phyloP scores from a whole-genome alignment of 2,888 invertebrate genomes.

The Melitaea athalia region DNA sequence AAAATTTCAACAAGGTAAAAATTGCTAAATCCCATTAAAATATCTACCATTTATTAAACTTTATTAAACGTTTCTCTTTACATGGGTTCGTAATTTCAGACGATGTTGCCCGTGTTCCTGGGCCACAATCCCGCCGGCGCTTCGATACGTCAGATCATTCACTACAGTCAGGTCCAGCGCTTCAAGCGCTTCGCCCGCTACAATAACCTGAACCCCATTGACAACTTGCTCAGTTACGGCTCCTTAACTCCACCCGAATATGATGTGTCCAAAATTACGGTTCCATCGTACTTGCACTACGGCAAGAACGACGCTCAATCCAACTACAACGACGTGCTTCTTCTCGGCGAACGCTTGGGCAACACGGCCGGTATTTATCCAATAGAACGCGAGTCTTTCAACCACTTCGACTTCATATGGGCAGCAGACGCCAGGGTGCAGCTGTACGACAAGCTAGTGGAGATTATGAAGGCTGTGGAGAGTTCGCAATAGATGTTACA shows the following conservation, averaged over 20 bases:
- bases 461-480: constrained; percentile 61
- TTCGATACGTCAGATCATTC: constrained; percentile 85
- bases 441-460: constrained; percentile 79
- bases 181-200: constrained; percentile 68
- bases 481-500: background rate
- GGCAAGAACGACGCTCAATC: constrained; percentile 84
- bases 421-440: constrained; percentile 80
- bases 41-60: too few species aligned
- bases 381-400: constrained; percentile 81
- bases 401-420: constrained; percentile 87
- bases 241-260: constrained; percentile 79
- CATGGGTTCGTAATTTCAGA: constrained; percentile 58
- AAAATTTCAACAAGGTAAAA: constrained; percentile 72
- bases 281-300: constrained; percentile 83
- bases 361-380: constrained; percentile 75
- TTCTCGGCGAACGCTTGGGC: constrained; percentile 70
- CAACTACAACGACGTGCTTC: constrained; percentile 70
- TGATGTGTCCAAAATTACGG: constrained; percentile 73
- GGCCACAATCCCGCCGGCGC: constrained; percentile 86
- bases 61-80: too few species aligned
- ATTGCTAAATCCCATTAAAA: too few species aligned
- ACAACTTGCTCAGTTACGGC: constrained; percentile 79
- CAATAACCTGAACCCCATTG: constrained; percentile 37
- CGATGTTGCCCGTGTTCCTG: constrained; percentile 84
- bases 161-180: constrained; percentile 85